These are phyloP conservation scores for Eudyptes chrysolophus DNA, from an alignment of 2,113 vertebrate genomes.

Conservation along the genomic window DNA sequence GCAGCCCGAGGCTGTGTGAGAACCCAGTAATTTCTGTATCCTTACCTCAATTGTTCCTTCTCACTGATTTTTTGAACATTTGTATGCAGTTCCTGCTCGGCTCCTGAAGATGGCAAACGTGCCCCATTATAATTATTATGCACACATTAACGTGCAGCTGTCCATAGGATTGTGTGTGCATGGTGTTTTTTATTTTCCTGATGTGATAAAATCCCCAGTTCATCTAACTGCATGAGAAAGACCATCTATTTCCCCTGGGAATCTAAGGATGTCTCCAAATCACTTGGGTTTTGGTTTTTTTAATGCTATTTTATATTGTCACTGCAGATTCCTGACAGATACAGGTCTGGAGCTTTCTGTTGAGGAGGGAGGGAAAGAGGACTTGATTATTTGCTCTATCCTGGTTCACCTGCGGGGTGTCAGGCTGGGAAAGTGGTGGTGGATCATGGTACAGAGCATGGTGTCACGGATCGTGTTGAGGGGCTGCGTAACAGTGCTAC, in stretches of 20 bases:
- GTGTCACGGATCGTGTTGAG: rapidly evolving
- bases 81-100: neutral
- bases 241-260: neutral
- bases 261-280: neutral
- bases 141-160: neutral
- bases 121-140: neutral
- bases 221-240: neutral
- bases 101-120: slow-evolving; percentile 57
- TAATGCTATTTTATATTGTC: neutral
- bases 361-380: neutral
- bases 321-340: neutral
- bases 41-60: neutral
- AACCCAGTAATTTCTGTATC: neutral
- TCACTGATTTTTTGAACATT: rapidly evolving
- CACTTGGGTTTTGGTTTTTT: neutral
- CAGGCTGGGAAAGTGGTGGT: neutral
- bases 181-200: neutral
- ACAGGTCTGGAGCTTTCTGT: neutral
- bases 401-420: neutral
- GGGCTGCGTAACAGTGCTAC: neutral
- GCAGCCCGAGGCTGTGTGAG: neutral
- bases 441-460: rapidly evolving
- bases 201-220: neutral
- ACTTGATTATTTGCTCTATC: neutral
- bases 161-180: rapidly evolving